Evolutionary conservation across 2,888 invertebrate species (phyloP).

Genomic region (Empis stercorea): DNA sequence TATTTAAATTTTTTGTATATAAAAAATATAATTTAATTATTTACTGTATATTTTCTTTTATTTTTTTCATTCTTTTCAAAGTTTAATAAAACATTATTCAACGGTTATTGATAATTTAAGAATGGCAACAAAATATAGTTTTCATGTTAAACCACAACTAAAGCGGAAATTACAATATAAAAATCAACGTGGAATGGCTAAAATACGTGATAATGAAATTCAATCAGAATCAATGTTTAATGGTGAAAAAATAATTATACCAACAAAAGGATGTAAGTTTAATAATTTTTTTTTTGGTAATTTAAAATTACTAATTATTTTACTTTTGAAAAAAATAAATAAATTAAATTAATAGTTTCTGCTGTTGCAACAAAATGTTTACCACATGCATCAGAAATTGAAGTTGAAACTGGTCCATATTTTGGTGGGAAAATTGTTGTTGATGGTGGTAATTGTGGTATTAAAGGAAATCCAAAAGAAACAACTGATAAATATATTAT

Average conservation of each 20-base stretch:
- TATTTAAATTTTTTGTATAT: too few species aligned
- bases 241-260: slow-evolving; percentile 56
- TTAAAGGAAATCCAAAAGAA: slow-evolving; percentile 62
- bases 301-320: not conserved
- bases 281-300: not conserved
- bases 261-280: slow-evolving; percentile 74
- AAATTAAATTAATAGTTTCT: too few species aligned
- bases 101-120: slow-evolving; percentile 55
- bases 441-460: slow-evolving; percentile 57
- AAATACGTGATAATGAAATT: slow-evolving; percentile 30
- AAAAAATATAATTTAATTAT: slow-evolving; percentile 1
- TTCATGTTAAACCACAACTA: slow-evolving; percentile 53
- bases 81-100: slow-evolving; percentile 38
- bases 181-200: slow-evolving; percentile 7
- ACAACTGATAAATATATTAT: slow-evolving; percentile 60
- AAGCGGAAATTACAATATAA: slow-evolving; percentile 37
- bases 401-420: slow-evolving; percentile 68
- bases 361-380: slow-evolving; percentile 68
- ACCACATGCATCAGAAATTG: slow-evolving; percentile 68
- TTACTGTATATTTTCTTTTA: slow-evolving; percentile 3
- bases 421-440: slow-evolving; percentile 67
- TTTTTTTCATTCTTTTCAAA: too few species aligned
- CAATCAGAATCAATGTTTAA: slow-evolving; percentile 41
- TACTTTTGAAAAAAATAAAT: too few species aligned
- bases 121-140: slow-evolving; percentile 72